phyloP scores from a whole-genome alignment of 1,140 invertebrate genomes.

The Sitophilus oryzae region DNA sequence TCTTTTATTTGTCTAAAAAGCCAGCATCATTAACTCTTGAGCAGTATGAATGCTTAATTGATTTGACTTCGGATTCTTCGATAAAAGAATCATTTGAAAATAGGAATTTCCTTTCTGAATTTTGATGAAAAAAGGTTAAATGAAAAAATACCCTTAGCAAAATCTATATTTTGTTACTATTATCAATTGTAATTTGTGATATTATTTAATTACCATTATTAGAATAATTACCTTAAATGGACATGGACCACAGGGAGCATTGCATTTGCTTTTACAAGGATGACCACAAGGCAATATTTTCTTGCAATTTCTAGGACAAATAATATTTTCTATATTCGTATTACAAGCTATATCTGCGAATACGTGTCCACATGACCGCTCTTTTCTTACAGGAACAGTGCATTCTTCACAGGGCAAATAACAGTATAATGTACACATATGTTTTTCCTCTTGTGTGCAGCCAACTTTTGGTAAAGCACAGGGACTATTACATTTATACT shows the following conservation, averaged over 20 bases:
- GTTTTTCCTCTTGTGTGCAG: slow-evolving; percentile 41
- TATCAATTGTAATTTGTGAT: too few species aligned
- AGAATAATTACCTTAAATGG: slow-evolving; percentile 40
- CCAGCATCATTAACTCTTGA: too few species aligned
- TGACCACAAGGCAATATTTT: slow-evolving; percentile 47
- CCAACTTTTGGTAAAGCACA: slow-evolving; percentile 45
- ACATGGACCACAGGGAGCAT: slow-evolving; percentile 46
- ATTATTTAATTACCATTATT: too few species aligned
- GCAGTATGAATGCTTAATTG: too few species aligned
- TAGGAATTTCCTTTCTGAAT: too few species aligned
- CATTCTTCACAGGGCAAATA: slow-evolving; percentile 49
- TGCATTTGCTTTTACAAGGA: slow-evolving; percentile 47
- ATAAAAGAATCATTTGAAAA: too few species aligned
- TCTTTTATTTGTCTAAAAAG: too few species aligned
- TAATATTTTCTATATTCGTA: slow-evolving; percentile 37
- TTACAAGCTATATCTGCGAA: slow-evolving; percentile 43
- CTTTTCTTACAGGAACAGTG: slow-evolving; percentile 45
- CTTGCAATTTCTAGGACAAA: slow-evolving; percentile 47
- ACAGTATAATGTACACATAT: slow-evolving; percentile 48
- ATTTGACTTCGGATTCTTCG: too few species aligned
- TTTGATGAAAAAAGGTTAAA: too few species aligned
- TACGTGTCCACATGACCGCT: slow-evolving; percentile 45
- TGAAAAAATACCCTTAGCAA: too few species aligned
- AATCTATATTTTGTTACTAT: too few species aligned
- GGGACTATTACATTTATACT: slow-evolving; percentile 48